These are phyloP conservation scores for Lithobates pipiens DNA, from an alignment of 2,797 vertebrate genomes.

Conservation along the genomic window DNA sequence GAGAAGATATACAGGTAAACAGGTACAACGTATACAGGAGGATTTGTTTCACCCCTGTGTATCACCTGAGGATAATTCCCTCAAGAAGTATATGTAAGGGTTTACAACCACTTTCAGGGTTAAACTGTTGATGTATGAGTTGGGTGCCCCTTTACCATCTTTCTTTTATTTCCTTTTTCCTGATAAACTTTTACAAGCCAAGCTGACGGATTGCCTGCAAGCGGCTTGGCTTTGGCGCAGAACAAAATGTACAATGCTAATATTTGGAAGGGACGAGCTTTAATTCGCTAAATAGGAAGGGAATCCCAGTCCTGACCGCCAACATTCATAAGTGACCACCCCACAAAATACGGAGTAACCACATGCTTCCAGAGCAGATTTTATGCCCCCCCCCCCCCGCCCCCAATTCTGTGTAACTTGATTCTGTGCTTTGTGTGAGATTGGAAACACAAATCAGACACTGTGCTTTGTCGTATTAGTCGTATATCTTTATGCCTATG, in stretches of 20 bases:
- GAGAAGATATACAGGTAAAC: no score
- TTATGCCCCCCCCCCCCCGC: neutral
- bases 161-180: no score
- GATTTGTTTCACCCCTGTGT: no score
- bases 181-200: neutral
- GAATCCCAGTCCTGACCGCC: constrained; percentile 15
- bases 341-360: constrained; percentile 4
- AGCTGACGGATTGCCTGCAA: neutral
- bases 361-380: neutral
- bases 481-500: neutral
- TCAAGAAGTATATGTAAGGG: no score
- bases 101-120: no score
- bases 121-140: no score
- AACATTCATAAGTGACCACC: constrained; percentile 11
- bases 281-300: neutral
- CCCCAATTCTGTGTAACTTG: neutral
- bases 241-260: constrained; percentile 13
- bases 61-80: no score
- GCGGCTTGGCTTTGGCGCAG: neutral
- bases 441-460: constrained; percentile 1
- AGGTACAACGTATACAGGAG: no score
- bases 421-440: neutral
- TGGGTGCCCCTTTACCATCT: no score
- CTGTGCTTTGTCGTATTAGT: neutral
- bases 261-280: neutral